Conservation (phyloP, 2,797 vertebrate species). For the Malurus splendens region DNA sequence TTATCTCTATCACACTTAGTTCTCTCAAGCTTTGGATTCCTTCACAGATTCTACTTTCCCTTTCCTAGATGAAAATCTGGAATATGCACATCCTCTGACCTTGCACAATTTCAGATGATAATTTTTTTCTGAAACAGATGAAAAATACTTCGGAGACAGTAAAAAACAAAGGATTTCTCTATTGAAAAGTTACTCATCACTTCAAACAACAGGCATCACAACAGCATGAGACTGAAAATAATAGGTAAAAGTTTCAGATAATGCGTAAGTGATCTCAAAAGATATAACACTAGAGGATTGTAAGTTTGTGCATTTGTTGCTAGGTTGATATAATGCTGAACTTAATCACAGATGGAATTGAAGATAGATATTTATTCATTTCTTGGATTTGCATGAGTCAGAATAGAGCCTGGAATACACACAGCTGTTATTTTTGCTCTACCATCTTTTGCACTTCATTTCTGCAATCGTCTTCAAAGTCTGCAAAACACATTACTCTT, state of each 20-base stretch:
- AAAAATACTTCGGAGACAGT: not conserved
- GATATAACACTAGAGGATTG: too few species aligned
- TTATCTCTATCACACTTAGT: not conserved
- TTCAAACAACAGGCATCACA: not conserved
- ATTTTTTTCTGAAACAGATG: not conserved
- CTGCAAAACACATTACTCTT: not conserved
- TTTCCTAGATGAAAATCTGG: not conserved
- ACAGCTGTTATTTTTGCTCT: not conserved
- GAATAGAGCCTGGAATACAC: not conserved
- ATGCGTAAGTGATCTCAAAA: not conserved
- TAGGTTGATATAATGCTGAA: not conserved
- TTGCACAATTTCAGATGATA: not conserved
- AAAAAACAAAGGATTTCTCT: not conserved
- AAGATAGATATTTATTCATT: not conserved
- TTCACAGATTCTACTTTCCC: not conserved
- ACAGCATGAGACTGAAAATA: not conserved
- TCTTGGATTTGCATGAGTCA: not conserved
- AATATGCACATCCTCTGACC: not conserved
- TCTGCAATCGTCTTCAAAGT: not conserved
- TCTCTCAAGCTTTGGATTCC: not conserved
- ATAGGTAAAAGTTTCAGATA: not conserved
- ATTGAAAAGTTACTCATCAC: not conserved
- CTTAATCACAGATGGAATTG: not conserved
- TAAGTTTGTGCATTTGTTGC: not conserved
- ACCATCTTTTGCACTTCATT: not conserved